phyloP scores from a whole-genome alignment of 2,797 vertebrate species.

The Bucorvus abyssinicus region DNA sequence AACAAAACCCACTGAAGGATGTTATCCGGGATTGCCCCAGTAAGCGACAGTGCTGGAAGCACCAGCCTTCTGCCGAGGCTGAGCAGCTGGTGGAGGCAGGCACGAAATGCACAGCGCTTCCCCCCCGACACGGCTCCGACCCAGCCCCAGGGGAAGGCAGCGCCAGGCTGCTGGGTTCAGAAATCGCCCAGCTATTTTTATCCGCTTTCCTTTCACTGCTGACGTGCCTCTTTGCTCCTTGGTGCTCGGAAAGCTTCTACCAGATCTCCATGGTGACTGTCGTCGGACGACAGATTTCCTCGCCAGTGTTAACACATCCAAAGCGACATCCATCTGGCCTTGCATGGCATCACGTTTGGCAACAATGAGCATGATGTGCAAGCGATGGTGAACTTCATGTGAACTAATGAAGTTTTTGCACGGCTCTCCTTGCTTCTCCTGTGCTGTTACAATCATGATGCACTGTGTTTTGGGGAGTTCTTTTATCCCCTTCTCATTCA shows the following conservation, averaged over 20 bases:
- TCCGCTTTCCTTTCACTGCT: not conserved
- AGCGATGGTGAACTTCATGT: not conserved
- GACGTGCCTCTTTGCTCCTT: not conserved
- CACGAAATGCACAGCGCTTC: not conserved
- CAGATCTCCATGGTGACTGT: not conserved
- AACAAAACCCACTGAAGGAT: not conserved
- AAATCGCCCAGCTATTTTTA: not conserved
- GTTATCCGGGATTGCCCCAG: not conserved
- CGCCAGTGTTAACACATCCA: not conserved
- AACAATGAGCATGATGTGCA: not conserved
- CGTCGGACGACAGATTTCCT: not conserved
- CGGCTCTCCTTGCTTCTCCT: not conserved
- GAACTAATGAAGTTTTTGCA: not conserved
- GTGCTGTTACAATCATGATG: rapidly evolving
- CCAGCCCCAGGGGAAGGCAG: not conserved
- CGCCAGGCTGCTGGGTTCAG: not conserved
- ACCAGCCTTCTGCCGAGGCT: not conserved
- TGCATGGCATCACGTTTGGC: not conserved
- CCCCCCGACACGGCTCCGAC: not conserved
- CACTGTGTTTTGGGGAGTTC: not conserved
- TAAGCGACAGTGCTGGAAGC: not conserved
- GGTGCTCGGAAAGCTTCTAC: not conserved
- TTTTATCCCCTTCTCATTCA: not conserved
- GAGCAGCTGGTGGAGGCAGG: not conserved
- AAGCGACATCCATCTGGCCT: not conserved